These are phyloP conservation scores for Hypomecis atomaria DNA, from an alignment of 2,888 invertebrate genomes.

Conservation along the genomic window DNA sequence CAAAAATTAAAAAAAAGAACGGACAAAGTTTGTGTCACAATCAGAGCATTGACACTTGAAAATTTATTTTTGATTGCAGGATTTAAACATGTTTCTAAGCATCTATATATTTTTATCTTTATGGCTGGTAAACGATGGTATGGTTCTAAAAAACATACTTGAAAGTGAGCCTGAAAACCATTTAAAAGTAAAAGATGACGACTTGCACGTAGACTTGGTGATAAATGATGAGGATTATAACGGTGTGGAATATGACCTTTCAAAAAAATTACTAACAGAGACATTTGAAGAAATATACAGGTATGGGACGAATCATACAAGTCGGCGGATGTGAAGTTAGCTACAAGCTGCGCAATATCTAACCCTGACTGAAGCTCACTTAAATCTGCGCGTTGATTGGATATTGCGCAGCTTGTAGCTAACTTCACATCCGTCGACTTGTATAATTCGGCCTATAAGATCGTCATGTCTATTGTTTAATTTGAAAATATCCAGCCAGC, in stretches of 20 bases:
- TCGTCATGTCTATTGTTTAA: too few relatives aligned
- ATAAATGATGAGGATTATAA: slow-evolving; percentile 58
- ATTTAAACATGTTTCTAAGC: slow-evolving; percentile 1
- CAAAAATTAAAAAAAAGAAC: too few relatives aligned
- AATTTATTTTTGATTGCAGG: too few relatives aligned
- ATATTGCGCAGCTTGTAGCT: neutral
- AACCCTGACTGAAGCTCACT: too few relatives aligned
- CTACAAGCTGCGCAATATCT: too few relatives aligned
- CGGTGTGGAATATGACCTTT: slow-evolving; percentile 43
- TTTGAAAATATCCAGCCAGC: too few relatives aligned
- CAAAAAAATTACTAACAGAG: slow-evolving; percentile 8
- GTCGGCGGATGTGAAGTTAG: too few relatives aligned
- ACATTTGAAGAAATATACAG: slow-evolving; percentile 45
- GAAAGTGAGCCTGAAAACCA: slow-evolving; percentile 3
- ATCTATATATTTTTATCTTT: slow-evolving; percentile 5
- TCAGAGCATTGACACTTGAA: too few relatives aligned
- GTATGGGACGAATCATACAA: slow-evolving; percentile 36
- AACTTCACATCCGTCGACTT: too few relatives aligned
- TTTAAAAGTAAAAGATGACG: slow-evolving; percentile 30
- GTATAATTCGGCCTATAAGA: too few relatives aligned
- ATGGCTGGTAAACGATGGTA: neutral
- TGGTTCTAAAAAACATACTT: slow-evolving; percentile 12
- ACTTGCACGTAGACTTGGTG: slow-evolving; percentile 55
- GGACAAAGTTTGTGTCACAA: too few relatives aligned
- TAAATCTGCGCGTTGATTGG: too few relatives aligned